Percentiles rank a stretch among this genome's conserved stretches.
Evolutionary conservation across 2,113 vertebrate species (phyloP).

Genomic region (Paralichthys olivaceus): DNA sequence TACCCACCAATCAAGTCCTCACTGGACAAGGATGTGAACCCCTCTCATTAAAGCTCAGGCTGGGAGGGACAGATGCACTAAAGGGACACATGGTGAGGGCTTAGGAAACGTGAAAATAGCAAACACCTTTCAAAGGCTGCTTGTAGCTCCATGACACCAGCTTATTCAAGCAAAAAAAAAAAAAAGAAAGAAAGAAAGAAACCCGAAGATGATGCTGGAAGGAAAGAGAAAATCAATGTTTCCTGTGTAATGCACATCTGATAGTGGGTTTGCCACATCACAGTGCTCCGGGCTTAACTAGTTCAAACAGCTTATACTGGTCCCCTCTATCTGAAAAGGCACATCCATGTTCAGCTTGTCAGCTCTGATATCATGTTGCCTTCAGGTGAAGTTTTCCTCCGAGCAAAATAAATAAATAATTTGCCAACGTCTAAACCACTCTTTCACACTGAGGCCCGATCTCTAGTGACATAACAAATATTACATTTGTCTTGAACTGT

Average conservation of each 20-base stretch:
- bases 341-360: constrained; percentile 35
- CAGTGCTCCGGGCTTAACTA: constrained; percentile 28
- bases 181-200: constrained; percentile 13
- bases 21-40: not conserved
- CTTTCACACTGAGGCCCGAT: not conserved
- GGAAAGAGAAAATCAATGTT: constrained; percentile 28
- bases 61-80: constrained; percentile 8
- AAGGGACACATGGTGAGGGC: not conserved
- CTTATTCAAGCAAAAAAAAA: constrained; percentile 16
- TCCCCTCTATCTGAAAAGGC: constrained; percentile 10
- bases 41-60: not conserved
- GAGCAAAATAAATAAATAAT: constrained; percentile 33
- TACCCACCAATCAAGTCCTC: not conserved
- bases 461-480: not conserved
- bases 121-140: constrained; percentile 30
- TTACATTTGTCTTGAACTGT: constrained; percentile 30
- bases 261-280: constrained; percentile 37
- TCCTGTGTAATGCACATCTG: constrained; percentile 40
- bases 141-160: constrained; percentile 1
- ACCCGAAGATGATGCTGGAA: constrained; percentile 6
- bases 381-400: constrained; percentile 24
- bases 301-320: constrained; percentile 34
- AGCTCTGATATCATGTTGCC: constrained; percentile 27
- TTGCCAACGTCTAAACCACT: constrained; percentile 14
- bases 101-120: constrained; percentile 29